phyloP scores from a whole-genome alignment of 2,888 invertebrate species.

The Diploptera punctata region DNA sequence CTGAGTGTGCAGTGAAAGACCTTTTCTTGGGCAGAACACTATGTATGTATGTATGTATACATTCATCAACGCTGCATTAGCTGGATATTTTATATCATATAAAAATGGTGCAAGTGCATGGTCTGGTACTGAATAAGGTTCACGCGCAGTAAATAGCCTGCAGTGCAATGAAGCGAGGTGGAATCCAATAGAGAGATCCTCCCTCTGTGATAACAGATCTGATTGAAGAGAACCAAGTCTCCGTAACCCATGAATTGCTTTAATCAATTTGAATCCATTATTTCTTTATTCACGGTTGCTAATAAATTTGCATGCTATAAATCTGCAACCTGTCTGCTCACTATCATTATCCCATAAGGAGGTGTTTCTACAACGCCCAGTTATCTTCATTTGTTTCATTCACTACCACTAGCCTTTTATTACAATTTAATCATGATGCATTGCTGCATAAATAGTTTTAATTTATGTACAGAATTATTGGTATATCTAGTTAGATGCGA shows the following conservation, averaged over 20 bases:
- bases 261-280: neutral
- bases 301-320: neutral
- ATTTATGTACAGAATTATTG: too few species aligned
- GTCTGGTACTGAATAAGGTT: too few species aligned
- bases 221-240: neutral
- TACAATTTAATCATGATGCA: too few species aligned
- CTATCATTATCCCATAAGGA: neutral
- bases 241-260: neutral
- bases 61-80: too few species aligned
- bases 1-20: too few species aligned
- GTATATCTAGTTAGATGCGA: too few species aligned
- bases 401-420: too few species aligned
- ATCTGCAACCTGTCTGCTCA: neutral
- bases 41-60: too few species aligned
- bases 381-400: neutral
- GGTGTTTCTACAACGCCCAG: neutral
- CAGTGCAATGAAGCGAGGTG: neutral
- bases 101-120: too few species aligned
- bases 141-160: neutral
- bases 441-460: too few species aligned
- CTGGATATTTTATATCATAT: too few species aligned
- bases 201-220: neutral
- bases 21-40: too few species aligned
- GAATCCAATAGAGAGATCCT: neutral
- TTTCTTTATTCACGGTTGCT: neutral